Evolutionary conservation across 2,888 invertebrate genomes (phyloP), one percentile per base, ranked within the genome.

Genomic region (Meghimatium bilineatum): DNA sequence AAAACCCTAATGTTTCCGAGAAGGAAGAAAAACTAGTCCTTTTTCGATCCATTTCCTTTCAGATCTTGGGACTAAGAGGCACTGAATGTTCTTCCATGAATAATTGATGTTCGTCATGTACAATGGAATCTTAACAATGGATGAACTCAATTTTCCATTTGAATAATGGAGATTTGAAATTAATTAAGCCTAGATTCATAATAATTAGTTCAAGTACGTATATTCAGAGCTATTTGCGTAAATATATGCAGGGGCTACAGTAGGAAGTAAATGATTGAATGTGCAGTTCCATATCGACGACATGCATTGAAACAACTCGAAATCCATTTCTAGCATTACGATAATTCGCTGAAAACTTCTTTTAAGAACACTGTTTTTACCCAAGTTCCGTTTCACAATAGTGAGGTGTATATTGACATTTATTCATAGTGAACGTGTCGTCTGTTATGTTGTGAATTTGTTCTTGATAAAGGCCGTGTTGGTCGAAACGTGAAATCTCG

Each of bases 1-100:
- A 80, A 80, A 80, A 80, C 80, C 38, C 36, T 72, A 80, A 80
- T 69, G 72, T 80, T 71, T 80, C 69, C 80, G 60, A 72, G 69
- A 80, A 60, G 72, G 60, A 72, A 32, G 44, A 72, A 80, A 80
- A 77, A 77, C 63, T 66, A 77, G 77, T 32, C 44, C 77, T 77
- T n/a, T 60, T 77, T 77, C 29, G 52, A 36, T 77, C 63, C 26
- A 23, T 38, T 66, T 44, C 63, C 66, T 38, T 77, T 77, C 60
- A 77, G 63, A 44, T 8, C 36, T 63, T 29, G 26, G n/a, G 38
- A 77, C 63, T 77, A 66, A 66, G 66, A 77, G 77, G 63, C 34
- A 60, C 20, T 60, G 56, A 76, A 76, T 60, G 34, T 60, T 76
- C 63, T 63, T 10, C 77, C 36, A 77, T 77, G 77, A 77, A 77